A percentile compares a stretch with the other conserved stretches of the same genome.
Evolutionary conservation across 2,888 invertebrate species (phyloP).

Genomic region (Noctua pronuba): DNA sequence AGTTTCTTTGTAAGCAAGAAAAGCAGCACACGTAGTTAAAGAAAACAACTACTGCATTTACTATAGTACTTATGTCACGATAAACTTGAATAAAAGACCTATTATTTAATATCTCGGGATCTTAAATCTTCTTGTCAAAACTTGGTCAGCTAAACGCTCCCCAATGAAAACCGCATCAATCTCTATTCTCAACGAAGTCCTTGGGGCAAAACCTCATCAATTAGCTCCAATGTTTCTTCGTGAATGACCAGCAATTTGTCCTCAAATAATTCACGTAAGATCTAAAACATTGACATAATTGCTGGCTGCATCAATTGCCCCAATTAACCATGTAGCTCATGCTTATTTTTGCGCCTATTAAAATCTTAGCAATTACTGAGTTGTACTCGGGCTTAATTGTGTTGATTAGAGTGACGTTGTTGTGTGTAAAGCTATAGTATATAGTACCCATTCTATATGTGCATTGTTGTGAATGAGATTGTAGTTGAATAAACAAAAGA

Average conservation of each 20-base stretch:
- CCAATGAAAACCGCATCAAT: conserved; percentile 26
- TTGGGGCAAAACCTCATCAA: conserved; percentile 32
- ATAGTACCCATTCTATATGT: no score
- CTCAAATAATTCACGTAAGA: conserved; percentile 38
- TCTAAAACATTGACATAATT: conserved; percentile 59
- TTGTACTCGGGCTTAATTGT: conserved; percentile 44
- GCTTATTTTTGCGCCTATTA: conserved; percentile 63
- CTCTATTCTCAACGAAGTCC: conserved; percentile 32
- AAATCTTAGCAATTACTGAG: conserved; percentile 64
- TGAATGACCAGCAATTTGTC: conserved; percentile 41
- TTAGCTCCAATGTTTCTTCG: conserved; percentile 39
- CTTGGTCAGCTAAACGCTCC: not conserved
- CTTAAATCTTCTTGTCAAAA: conserved; percentile 3
- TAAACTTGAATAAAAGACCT: not conserved
- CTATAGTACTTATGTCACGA: not conserved
- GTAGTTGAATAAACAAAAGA: conserved; percentile 5
- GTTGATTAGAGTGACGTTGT: conserved; percentile 44
- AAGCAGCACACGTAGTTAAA: not conserved
- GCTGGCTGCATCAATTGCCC: conserved; percentile 48
- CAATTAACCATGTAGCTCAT: conserved; percentile 64
- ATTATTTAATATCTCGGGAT: not conserved
- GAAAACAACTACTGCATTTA: not conserved
- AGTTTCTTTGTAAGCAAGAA: not conserved
- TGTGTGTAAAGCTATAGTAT: not conserved
- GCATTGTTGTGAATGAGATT: not conserved